Evolutionary conservation across 2,888 invertebrate species (phyloP).

Genomic region (Celastrina argiolus): DNA sequence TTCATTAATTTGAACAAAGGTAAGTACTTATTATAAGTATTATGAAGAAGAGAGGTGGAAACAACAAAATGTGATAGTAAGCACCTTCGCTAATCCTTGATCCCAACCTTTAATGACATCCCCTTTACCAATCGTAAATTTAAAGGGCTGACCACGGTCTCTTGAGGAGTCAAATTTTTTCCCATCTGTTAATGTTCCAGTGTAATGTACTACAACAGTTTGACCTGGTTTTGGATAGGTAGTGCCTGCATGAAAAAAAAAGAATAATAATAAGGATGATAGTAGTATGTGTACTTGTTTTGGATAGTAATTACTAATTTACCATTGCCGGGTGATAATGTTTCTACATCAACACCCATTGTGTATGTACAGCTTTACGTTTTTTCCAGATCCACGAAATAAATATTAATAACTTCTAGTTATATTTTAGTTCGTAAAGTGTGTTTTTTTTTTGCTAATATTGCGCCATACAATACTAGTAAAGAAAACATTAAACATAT

Average conservation of each 20-base stretch:
- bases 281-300: too few species aligned
- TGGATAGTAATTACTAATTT: conserved; percentile 42
- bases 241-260: conserved; percentile 76
- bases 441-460: too few species aligned
- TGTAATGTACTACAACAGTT: conserved; percentile 97
- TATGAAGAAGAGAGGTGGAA: too few species aligned
- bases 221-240: conserved; percentile 97
- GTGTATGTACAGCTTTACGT: conserved; percentile 9
- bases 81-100: conserved; percentile 92
- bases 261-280: background rate
- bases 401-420: too few species aligned
- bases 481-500: too few species aligned
- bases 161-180: conserved; percentile 97
- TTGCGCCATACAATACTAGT: too few species aligned
- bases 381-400: background rate
- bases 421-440: too few species aligned
- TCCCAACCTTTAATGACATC: conserved; percentile 99
- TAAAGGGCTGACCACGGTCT: conserved; percentile 95
- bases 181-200: conserved; percentile 92
- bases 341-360: conserved; percentile 70
- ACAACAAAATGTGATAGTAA: too few species aligned
- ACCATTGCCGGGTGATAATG: conserved; percentile 65
- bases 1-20: background rate
- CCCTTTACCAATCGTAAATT: conserved; percentile 94
- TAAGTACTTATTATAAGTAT: too few species aligned